These are phyloP conservation scores for Hyles euphorbiae DNA, from an alignment of 1,140 invertebrate species.

Conservation along the genomic window DNA sequence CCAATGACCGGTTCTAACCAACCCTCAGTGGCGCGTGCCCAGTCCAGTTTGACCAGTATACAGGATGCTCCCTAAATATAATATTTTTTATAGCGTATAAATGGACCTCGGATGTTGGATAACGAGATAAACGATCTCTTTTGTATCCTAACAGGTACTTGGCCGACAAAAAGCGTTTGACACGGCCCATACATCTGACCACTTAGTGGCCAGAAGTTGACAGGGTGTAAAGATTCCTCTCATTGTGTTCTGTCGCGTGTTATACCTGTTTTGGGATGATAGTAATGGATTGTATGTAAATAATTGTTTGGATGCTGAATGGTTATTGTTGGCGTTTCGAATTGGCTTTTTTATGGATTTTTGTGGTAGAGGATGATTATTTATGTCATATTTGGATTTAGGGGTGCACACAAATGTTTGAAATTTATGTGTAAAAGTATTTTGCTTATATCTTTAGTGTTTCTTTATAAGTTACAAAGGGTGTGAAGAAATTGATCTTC, in stretches of 20 bases:
- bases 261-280: slow-evolving; percentile 35
- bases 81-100: slow-evolving; percentile 35
- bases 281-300: slow-evolving; percentile 29
- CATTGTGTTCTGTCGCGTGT: slow-evolving; percentile 54
- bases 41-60: slow-evolving; percentile 21
- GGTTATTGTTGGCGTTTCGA: no score
- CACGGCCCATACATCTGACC: slow-evolving; percentile 59
- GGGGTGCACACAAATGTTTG: no score
- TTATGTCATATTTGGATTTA: no score
- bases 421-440: no score
- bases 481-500: no score
- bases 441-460: no score
- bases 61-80: slow-evolving; percentile 6
- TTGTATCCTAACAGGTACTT: slow-evolving; percentile 50
- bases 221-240: slow-evolving; percentile 59
- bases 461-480: no score
- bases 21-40: slow-evolving; percentile 26
- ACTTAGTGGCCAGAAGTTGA: slow-evolving; percentile 53
- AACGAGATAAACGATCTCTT: slow-evolving; percentile 45
- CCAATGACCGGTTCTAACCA: slow-evolving; percentile 57
- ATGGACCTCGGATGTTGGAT: slow-evolving; percentile 65
- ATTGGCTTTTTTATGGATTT: no score
- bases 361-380: slow-evolving; percentile 6
- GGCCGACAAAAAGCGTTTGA: slow-evolving; percentile 43
- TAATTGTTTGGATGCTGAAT: slow-evolving; percentile 15